Conservation (phyloP, 2,797 vertebrate genomes). For the Falco cherrug region DNA sequence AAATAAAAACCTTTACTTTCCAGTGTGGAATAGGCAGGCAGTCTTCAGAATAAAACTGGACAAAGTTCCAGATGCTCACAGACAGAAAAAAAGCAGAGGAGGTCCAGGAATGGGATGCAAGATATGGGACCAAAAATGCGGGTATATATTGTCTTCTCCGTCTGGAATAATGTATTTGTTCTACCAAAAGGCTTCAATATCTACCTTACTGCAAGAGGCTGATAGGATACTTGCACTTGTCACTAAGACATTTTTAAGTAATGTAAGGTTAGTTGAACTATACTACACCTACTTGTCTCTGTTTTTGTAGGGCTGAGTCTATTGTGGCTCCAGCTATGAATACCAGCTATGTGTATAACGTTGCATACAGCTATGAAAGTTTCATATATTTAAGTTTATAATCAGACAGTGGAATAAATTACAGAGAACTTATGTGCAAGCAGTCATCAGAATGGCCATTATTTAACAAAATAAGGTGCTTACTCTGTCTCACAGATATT, state of each 20-base stretch:
- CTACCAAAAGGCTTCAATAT: not conserved
- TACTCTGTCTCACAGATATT: not conserved
- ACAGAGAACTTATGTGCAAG: not conserved
- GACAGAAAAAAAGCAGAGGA: not conserved
- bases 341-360: not conserved
- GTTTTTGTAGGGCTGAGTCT: not conserved
- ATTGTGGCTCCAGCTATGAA: not conserved
- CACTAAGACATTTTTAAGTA: not conserved
- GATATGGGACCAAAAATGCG: not conserved
- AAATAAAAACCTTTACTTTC: not conserved
- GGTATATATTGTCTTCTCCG: not conserved
- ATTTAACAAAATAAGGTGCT: not conserved
- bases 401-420: not conserved
- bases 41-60: not conserved
- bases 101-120: not conserved
- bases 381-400: not conserved
- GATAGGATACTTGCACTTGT: not conserved
- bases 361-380: not conserved
- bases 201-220: not conserved
- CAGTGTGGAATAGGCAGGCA: not conserved
- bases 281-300: not conserved
- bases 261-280: not conserved
- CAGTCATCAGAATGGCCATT: not conserved
- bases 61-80: not conserved
- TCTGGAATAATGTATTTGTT: not conserved